A percentile compares a stretch with the other conserved stretches of the same genome.
These are phyloP conservation scores for Cynocephalus volans DNA, from an alignment of 2,113 vertebrate genomes.

Conservation along the genomic window DNA sequence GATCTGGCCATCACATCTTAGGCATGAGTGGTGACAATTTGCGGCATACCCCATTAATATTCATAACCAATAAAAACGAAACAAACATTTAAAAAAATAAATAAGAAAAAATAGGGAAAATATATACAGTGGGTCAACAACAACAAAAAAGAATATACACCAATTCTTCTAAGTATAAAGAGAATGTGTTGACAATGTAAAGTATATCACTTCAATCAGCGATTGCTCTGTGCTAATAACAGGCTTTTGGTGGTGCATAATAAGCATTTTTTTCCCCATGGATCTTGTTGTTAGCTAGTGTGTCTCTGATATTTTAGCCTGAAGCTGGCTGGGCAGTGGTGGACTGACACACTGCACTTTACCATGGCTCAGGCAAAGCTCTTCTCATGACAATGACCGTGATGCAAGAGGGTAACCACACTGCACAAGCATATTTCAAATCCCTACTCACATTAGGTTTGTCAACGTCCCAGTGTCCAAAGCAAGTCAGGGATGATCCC, in stretches of 20 bases:
- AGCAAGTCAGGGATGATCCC: neutral
- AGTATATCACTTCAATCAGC: neutral
- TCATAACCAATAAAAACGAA: too few relatives aligned
- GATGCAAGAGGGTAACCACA: neutral
- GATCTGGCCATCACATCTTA: too few relatives aligned
- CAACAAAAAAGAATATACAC: neutral
- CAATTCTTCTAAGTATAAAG: neutral
- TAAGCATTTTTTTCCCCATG: neutral
- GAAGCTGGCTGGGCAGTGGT: neutral
- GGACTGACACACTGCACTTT: neutral
- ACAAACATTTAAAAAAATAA: too few relatives aligned
- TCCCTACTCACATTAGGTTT: neutral
- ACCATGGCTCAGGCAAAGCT: neutral
- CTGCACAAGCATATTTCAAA: neutral
- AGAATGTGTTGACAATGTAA: neutral
- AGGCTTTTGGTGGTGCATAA: accelerated
- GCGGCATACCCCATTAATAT: too few relatives aligned
- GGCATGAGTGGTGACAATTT: too few relatives aligned
- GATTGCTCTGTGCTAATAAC: neutral
- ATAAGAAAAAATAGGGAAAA: too few relatives aligned
- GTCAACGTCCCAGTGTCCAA: neutral
- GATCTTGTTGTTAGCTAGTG: neutral
- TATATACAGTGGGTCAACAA: too few relatives aligned
- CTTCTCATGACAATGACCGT: neutral
- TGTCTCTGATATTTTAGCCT: neutral